Base-by-base conservation (phyloP, 1,140 invertebrate species). In the Anagrus nilaparvatae region DNA sequence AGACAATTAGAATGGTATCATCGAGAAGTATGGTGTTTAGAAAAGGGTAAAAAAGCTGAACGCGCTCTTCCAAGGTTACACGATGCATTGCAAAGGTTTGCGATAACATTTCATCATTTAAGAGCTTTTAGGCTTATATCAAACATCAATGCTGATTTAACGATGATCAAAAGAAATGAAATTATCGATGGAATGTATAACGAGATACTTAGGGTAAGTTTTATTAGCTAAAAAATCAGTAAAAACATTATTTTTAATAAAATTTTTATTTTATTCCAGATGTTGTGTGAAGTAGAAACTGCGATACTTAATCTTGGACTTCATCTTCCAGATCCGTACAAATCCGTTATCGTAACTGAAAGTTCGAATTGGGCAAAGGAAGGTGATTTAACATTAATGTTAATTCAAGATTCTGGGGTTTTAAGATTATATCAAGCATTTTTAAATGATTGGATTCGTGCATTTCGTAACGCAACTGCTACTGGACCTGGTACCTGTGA, bases 241-340 rank as follows among this genome's bases (percentile, higher is more conserved):
- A 14, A 3, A 30, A 30, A 30, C 12, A 40, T 31, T 13, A 29
- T 3, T 18, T 29, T 10, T 29, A 4, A 27, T 10, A 8, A 14
- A 6, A 36, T 35, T 39, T 20, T 44, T 7, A 3, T 32, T 37
- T 43, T 30, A 23, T 55, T 48, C 2, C 50, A 72, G 70, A 55
- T 69, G 36, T 45, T 70, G 13, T 70, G 67, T 50, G 69, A 72
- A 43, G 67, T 71, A n/a, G 68, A 70, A 27, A 62, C 60, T 0
- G 60, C 61, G 1, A 63, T 70, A 19, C 19, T 53, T 14, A 58
- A 61, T 43, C 28, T 67, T 5, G 59, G 59, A 3, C 33, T 60
- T 3, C 40, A 57, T 23, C 17, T 60, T 13, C 55, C 62, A 3
- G 39, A 35, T 3, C 32, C 40, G 5, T 55, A 61, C 13, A 52